Conservation (phyloP, 1,140 invertebrate genomes). For the Carcinoscorpius rotundicauda region DNA sequence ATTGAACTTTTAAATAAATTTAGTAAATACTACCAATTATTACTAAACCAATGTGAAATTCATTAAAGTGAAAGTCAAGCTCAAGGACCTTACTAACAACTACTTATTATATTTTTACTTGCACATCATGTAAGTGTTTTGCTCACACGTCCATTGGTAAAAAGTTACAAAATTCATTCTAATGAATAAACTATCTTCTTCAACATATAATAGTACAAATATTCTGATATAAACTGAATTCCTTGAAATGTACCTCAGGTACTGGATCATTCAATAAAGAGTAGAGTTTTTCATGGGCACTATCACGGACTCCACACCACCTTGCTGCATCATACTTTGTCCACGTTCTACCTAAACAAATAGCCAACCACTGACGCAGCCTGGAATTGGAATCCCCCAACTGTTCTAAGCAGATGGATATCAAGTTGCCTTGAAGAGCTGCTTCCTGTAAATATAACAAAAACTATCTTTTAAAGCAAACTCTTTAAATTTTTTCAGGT, state of each 20-base stretch:
- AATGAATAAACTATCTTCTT: no score
- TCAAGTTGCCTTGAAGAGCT: slow-evolving; percentile 69
- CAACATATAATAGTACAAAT: background rate
- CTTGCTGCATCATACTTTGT: slow-evolving; percentile 80
- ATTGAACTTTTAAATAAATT: no score
- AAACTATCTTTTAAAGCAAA: background rate
- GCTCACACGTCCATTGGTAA: no score
- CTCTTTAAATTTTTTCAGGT: no score
- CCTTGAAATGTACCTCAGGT: slow-evolving; percentile 52
- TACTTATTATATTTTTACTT: no score
- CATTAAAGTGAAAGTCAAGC: no score
- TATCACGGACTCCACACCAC: slow-evolving; percentile 91
- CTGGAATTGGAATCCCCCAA: slow-evolving; percentile 43
- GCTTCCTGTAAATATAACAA: slow-evolving; percentile 41
- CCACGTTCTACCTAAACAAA: slow-evolving; percentile 90
- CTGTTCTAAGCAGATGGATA: slow-evolving; percentile 73
- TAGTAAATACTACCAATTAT: no score
- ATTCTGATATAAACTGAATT: background rate
- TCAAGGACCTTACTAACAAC: no score
- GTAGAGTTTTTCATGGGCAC: slow-evolving; percentile 87
- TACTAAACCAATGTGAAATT: no score
- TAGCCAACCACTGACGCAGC: slow-evolving; percentile 79
- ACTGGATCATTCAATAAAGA: slow-evolving; percentile 60
- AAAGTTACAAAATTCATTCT: no score
- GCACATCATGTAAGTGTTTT: no score